Conservation (phyloP, 2,113 vertebrate genomes). For the Talpa occidentalis region DNA sequence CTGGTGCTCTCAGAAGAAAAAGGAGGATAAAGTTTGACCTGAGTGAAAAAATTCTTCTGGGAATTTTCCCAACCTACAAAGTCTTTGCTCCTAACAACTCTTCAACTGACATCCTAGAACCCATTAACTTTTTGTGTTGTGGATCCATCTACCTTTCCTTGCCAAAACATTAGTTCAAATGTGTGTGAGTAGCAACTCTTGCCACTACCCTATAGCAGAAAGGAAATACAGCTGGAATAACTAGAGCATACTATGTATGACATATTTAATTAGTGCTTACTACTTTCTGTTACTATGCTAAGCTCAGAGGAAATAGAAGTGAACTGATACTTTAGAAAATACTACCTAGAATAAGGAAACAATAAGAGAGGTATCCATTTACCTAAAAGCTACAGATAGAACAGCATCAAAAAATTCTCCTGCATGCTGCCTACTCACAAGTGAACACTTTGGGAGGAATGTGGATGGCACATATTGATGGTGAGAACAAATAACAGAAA, state of each 20-base stretch:
- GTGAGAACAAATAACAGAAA: neutral
- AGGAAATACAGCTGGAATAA: neutral
- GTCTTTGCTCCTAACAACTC: neutral
- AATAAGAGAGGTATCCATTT: neutral
- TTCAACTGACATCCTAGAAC: neutral
- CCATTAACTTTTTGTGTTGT: neutral
- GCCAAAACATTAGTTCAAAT: neutral
- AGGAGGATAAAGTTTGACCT: neutral
- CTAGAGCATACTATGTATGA: neutral
- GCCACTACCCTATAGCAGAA: neutral
- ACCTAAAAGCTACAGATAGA: conserved; percentile 6
- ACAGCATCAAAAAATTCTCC: neutral
- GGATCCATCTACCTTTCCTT: neutral
- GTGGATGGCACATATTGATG: neutral
- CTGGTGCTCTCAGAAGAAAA: neutral
- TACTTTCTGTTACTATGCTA: neutral
- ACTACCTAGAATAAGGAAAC: neutral
- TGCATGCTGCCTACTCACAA: neutral
- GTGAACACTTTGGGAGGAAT: neutral
- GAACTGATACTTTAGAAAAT: neutral
- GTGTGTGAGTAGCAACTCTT: neutral
- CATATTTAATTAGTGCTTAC: neutral
- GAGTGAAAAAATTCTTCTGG: neutral
- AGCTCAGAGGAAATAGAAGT: neutral
- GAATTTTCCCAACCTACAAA: conserved; percentile 14